Conservation (phyloP, 2,888 invertebrate genomes). For the Temnothorax unifasciatus region DNA sequence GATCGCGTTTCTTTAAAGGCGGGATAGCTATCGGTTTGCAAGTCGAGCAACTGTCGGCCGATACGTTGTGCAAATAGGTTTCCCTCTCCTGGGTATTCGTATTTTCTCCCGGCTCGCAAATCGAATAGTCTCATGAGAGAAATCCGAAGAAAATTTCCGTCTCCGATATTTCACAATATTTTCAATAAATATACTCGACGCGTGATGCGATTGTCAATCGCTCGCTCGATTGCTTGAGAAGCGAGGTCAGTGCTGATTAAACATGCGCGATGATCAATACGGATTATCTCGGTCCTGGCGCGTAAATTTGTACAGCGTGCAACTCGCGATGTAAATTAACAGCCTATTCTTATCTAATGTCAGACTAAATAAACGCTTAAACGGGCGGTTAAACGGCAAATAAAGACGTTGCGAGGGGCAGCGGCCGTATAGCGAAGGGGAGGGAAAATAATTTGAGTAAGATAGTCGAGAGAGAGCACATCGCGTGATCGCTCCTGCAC, state of each 20-base stretch:
- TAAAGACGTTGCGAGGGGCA: constrained; percentile 17
- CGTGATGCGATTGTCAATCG: not conserved
- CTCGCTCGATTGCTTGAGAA: not conserved
- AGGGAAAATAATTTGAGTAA: constrained; percentile 23
- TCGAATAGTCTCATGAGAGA: constrained; percentile 2
- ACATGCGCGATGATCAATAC: not conserved
- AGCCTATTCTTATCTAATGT: not conserved
- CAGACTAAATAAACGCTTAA: constrained; percentile 15
- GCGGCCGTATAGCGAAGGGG: not conserved
- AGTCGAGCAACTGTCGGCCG: not conserved
- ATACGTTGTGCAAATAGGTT: constrained; percentile 32
- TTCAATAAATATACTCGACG: constrained; percentile 9
- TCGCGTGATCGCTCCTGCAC: constrained; percentile 47
- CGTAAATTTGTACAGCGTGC: not conserved
- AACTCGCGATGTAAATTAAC: constrained; percentile 16
- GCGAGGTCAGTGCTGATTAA: constrained; percentile 21
- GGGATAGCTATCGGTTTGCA: constrained; percentile 16
- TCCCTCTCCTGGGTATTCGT: not conserved
- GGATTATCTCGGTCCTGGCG: not conserved
- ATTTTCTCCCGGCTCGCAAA: not conserved
- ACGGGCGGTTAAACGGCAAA: constrained; percentile 12
- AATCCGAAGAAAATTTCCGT: constrained; percentile 9
- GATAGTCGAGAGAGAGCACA: not conserved
- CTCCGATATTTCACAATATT: constrained; percentile 26
- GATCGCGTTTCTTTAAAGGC: constrained; percentile 24